These are phyloP conservation scores for Glandiceps talaboti DNA, from an alignment of 53 echinoderm and acorn worm species.

Conservation along the genomic window DNA sequence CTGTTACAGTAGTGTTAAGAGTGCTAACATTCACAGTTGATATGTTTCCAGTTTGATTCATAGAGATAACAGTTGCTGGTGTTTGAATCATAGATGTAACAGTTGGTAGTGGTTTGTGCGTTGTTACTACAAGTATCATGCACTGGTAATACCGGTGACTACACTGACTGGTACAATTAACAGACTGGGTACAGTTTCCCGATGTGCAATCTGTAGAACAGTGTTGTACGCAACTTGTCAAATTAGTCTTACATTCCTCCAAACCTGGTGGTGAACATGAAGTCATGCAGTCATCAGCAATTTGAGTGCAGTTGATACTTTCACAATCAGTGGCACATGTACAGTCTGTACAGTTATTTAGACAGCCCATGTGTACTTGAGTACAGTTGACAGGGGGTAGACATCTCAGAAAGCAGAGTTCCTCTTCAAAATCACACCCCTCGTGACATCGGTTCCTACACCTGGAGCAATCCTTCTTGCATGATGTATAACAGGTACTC, in stretches of 20 bases:
- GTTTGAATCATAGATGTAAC: no score
- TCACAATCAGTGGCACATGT: not conserved
- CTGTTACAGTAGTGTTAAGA: no score
- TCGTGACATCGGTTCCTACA: not conserved
- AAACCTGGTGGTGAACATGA: not conserved
- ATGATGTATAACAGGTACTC: not conserved
- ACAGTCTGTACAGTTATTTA: not conserved
- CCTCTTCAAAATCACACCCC: not conserved
- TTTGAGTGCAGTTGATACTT: not conserved
- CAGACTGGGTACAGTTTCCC: not conserved
- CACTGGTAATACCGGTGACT: not conserved
- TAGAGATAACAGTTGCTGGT: not conserved
- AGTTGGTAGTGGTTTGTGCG: no score
- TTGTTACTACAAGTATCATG: not conserved
- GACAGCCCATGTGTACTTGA: not conserved
- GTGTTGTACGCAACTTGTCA: not conserved
- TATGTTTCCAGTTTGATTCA: not conserved
- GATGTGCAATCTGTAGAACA: not conserved
- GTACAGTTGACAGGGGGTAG: not conserved
- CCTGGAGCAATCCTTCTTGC: not conserved
- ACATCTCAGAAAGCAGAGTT: not conserved
- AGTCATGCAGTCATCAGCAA: not conserved
- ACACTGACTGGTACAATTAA: not conserved
- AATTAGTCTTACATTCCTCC: not conserved
- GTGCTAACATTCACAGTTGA: not conserved